A percentile compares a stretch with the other conserved stretches of the same genome.
Conservation (phyloP, 1,140 invertebrate genomes). For the Drosophila sproati region DNA sequence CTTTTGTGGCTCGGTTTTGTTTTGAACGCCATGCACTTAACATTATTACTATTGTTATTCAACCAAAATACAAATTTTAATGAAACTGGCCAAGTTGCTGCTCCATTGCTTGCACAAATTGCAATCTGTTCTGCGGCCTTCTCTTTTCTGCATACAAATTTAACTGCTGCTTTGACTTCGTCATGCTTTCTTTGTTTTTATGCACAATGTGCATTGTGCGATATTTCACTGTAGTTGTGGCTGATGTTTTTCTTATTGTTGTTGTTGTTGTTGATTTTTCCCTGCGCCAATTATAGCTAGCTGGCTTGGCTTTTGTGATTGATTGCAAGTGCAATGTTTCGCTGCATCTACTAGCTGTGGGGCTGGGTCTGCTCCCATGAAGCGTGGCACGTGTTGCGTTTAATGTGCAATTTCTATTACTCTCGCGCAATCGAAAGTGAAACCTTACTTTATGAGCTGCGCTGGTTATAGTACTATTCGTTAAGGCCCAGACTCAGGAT, state of each 20-base stretch:
- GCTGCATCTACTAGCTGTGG: constrained; percentile 32
- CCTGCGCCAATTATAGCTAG: constrained; percentile 77
- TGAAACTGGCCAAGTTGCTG: constrained; percentile 78
- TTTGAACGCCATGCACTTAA: constrained; percentile 45
- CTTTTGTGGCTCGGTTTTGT: constrained; percentile 62
- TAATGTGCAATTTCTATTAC: constrained; percentile 83
- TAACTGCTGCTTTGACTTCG: constrained; percentile 47
- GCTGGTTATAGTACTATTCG: constrained; percentile 10
- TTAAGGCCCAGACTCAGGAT: constrained; percentile 8
- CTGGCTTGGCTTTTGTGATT: constrained; percentile 68
- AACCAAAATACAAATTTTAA: constrained; percentile 78
- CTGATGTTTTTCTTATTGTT: constrained; percentile 44
- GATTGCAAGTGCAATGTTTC: constrained; percentile 72
- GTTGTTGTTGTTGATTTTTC: constrained; percentile 57
- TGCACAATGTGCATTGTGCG: constrained; percentile 74
- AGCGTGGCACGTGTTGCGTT: constrained; percentile 80
- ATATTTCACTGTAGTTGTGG: constrained; percentile 57
- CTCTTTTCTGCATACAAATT: constrained; percentile 36
- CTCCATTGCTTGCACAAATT: constrained; percentile 77
- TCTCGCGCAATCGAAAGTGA: constrained; percentile 78
- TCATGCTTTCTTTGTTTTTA: constrained; percentile 80
- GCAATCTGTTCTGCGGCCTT: constrained; percentile 76
- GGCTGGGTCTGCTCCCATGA: constrained; percentile 68
- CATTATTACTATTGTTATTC: constrained; percentile 81
- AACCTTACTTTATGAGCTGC: constrained; percentile 71